These are phyloP conservation scores for Mormoops blainvillei DNA, from an alignment of 2,113 vertebrate genomes.

Conservation along the genomic window DNA sequence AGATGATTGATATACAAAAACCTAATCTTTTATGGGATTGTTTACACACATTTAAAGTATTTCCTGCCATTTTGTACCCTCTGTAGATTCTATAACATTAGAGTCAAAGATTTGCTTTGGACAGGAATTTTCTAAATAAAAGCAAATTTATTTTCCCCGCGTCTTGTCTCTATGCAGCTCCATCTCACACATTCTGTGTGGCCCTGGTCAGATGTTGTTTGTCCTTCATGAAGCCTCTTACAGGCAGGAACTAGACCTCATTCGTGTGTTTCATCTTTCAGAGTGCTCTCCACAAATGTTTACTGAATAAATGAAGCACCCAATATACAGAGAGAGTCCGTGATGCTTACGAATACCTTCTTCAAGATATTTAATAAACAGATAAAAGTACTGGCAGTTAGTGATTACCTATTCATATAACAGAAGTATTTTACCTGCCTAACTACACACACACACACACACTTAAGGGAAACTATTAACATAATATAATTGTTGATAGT, in stretches of 20 bases:
- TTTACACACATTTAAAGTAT: neutral
- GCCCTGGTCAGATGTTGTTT: neutral
- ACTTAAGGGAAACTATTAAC: neutral
- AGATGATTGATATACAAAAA: neutral
- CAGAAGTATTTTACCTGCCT: neutral
- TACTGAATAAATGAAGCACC: neutral
- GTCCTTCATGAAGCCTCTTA: neutral
- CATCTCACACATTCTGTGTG: neutral
- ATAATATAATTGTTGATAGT: neutral
- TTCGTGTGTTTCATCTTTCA: neutral
- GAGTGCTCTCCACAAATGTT: neutral
- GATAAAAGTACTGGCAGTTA: neutral
- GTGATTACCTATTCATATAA: neutral
- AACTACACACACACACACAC: neutral
- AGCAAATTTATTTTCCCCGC: neutral
- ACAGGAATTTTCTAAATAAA: neutral
- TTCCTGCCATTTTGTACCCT: neutral
- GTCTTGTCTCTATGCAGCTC: neutral
- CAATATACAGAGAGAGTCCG: neutral
- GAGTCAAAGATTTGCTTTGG: neutral
- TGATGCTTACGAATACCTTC: neutral
- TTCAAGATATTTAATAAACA: conserved; percentile 1
- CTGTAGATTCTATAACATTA: neutral
- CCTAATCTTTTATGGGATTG: neutral
- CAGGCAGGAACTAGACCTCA: neutral